phyloP scores from a whole-genome alignment of 2,113 vertebrate genomes.

The Gasterosteus nipponicus region DNA sequence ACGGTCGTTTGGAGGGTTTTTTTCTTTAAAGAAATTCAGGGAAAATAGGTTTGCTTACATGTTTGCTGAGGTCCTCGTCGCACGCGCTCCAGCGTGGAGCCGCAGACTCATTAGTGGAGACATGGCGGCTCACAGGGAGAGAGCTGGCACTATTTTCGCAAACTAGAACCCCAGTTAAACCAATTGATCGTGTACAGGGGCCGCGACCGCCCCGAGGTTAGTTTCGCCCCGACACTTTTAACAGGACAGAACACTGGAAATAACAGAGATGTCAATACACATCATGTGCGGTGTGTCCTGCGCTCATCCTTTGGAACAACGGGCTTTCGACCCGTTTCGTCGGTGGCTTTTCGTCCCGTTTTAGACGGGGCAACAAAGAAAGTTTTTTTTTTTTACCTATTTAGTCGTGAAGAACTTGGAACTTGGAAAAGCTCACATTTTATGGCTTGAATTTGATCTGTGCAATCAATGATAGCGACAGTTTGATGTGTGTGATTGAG shows the following conservation, averaged over 20 bases:
- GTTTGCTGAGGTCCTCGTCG: constrained; percentile 26
- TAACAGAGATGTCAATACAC: constrained; percentile 60
- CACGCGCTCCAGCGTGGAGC: constrained; percentile 1
- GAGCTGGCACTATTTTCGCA: constrained; percentile 58
- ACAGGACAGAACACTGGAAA: constrained; percentile 68
- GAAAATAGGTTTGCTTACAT: constrained; percentile 47
- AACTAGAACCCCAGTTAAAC: constrained; percentile 69
- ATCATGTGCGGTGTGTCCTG: constrained; percentile 25
- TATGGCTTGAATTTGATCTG: neutral
- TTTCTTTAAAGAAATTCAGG: neutral
- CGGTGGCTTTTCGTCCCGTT: neutral
- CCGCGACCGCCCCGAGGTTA: constrained; percentile 75
- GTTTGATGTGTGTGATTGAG: neutral
- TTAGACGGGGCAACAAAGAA: neutral
- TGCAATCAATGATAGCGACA: neutral
- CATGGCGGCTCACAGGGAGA: constrained; percentile 15
- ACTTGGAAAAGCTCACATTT: neutral
- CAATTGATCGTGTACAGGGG: constrained; percentile 81
- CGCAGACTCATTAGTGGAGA: neutral
- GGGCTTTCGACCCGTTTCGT: neutral
- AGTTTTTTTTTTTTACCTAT: neutral
- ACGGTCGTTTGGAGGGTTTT: neutral
- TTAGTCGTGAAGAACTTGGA: neutral
- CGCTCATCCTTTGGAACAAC: neutral
- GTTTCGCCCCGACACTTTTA: constrained; percentile 80